A percentile compares a stretch with the other conserved stretches of the same genome.
These are phyloP conservation scores for Antigone vipio DNA, from an alignment of 2,113 vertebrate genomes.

Conservation along the genomic window DNA sequence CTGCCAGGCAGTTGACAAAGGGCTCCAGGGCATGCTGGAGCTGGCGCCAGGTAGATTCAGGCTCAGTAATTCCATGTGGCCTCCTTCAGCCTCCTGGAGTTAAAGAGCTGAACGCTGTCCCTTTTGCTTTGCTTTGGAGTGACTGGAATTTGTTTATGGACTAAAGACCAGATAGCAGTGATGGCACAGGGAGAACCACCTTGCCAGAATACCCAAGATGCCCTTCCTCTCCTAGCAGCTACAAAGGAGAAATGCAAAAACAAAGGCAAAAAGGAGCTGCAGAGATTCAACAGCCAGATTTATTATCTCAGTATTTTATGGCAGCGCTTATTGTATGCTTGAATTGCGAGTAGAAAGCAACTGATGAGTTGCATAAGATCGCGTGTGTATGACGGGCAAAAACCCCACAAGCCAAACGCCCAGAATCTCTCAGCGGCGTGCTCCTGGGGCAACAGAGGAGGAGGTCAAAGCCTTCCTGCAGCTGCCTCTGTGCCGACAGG, in stretches of 20 bases:
- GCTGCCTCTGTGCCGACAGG: too few species aligned
- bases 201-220: fast-evolving
- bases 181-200: background rate
- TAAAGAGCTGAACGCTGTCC: background rate
- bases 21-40: background rate
- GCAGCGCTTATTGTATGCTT: fast-evolving
- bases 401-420: fast-evolving
- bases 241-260: background rate
- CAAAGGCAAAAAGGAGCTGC: background rate
- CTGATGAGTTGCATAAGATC: background rate
- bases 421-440: background rate
- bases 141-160: background rate
- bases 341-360: background rate
- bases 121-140: background rate
- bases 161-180: background rate
- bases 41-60: background rate
- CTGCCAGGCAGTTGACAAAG: fast-evolving
- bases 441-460: fast-evolving
- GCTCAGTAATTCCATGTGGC: background rate
- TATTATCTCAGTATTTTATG: background rate
- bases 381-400: fast-evolving
- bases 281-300: background rate
- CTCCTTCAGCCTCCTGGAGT: background rate
- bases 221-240: background rate
- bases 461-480: background rate